These are phyloP conservation scores for Hylaea fasciaria DNA, from an alignment of 2,888 invertebrate species.

Conservation along the genomic window DNA sequence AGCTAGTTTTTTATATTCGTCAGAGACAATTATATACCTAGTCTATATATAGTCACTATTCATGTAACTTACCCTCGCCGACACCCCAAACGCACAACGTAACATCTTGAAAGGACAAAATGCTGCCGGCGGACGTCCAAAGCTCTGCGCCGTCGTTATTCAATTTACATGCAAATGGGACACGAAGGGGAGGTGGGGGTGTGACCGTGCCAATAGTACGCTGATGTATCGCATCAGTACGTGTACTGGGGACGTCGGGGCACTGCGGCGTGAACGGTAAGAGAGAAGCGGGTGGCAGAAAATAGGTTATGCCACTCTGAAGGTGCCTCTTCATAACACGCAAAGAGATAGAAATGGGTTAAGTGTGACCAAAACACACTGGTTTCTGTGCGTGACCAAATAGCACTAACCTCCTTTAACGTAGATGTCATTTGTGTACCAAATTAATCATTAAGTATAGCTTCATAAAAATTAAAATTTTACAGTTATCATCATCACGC, in stretches of 20 bases:
- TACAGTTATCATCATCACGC: too few relatives aligned
- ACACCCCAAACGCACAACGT: conserved; percentile 42
- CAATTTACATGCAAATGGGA: conserved; percentile 84
- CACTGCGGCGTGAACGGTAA: conserved; percentile 33
- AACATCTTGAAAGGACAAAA: conserved; percentile 70
- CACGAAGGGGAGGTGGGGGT: conserved; percentile 42
- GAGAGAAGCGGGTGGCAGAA: conserved; percentile 1
- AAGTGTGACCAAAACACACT: too few relatives aligned
- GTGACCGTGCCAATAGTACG: conserved; percentile 75
- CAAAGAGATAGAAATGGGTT: too few relatives aligned
- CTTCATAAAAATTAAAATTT: too few relatives aligned
- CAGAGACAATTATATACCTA: too few relatives aligned
- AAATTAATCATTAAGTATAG: too few relatives aligned
- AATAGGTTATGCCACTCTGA: neutral
- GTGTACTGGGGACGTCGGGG: conserved; percentile 61
- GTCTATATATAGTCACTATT: too few relatives aligned
- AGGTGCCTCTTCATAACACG: too few relatives aligned
- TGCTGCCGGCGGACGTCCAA: conserved; percentile 55
- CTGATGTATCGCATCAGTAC: conserved; percentile 82
- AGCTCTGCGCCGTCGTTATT: conserved; percentile 74
- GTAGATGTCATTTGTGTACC: too few relatives aligned
- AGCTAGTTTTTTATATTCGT: too few relatives aligned
- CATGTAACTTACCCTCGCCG: neutral
- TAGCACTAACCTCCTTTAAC: too few relatives aligned
- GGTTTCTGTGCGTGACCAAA: too few relatives aligned